Base-by-base conservation (phyloP, 1,140 invertebrate species). In the Ostrea denselamellosa region DNA sequence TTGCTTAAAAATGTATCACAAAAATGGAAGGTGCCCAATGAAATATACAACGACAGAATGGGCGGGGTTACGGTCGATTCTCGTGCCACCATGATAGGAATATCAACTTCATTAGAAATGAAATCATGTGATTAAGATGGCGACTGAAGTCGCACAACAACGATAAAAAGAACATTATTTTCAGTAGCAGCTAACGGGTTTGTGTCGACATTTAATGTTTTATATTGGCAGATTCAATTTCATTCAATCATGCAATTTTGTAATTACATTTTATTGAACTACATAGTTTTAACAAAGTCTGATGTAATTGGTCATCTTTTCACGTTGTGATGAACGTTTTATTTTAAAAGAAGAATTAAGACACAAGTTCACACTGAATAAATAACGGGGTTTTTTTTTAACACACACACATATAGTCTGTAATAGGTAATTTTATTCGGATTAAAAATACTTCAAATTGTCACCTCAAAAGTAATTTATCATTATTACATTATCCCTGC, bases 61-160 rank as follows among this genome's bases (percentile, higher is more conserved):
- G 87, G 87, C 68, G 87, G 87, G 71, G 87, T 25, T 52, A 17
- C 7, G n/a, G 10, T 34, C 19, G 17, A 8, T 25, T 84, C 86
- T 81, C 82, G 86, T 87, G 86, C 82, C 82, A 83, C 53, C 44
- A 10, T 83, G 44, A 54, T 54, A 83, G 53, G 68, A 77, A 77
- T 77, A 77, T 77, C 68, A 77, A 77, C 68, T 77, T 77, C 68
- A 77, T 77, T 77, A 77, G 68, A 77, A 77, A 77, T 77, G 68
- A 77, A 54, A 83, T 83, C 82, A 52, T 54, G 82, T 83, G 82
- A 83, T 83, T 52, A 54, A 83, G 53, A 83, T 83, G 82, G 82
- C 82, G 82, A 54, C 68, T 77, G 68, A 28, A 77, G 68, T 77
- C 68, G 68, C 68, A 77, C 68, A 77, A 14, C 25, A 77, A 77